These are phyloP conservation scores for Crax fasciolata DNA, from an alignment of 2,797 vertebrate species.

Conservation along the genomic window DNA sequence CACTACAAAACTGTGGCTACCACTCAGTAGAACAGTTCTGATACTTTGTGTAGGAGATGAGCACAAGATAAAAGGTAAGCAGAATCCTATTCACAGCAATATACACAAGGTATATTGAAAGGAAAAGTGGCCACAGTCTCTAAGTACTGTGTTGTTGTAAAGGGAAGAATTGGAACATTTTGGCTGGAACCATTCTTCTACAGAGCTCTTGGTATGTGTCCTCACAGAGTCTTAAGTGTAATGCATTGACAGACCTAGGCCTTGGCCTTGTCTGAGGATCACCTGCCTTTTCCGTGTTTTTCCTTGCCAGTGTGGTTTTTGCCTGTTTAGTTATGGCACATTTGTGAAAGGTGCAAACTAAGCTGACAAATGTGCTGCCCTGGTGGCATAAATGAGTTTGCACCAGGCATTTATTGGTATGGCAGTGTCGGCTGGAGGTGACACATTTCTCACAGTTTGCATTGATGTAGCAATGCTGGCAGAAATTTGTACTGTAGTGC, in stretches of 20 bases:
- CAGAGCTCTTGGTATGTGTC: background rate
- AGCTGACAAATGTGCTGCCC: background rate
- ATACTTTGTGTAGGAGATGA: background rate
- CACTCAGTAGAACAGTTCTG: background rate
- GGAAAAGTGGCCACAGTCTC: background rate
- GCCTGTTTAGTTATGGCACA: background rate
- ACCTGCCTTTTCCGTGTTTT: background rate
- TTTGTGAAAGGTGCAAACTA: background rate
- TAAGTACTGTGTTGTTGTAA: background rate
- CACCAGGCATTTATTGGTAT: background rate
- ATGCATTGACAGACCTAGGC: background rate
- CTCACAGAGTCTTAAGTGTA: background rate
- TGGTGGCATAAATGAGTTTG: background rate
- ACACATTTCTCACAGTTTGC: background rate
- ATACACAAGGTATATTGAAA: background rate
- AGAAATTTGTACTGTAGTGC: background rate
- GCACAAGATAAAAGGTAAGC: background rate
- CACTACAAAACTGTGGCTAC: background rate
- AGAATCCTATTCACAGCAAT: background rate
- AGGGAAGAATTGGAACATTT: background rate
- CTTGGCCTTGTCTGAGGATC: background rate
- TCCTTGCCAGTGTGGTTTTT: background rate
- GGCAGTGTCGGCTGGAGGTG: conserved; percentile 23
- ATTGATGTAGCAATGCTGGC: background rate
- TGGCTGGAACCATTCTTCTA: background rate